A percentile compares a stretch with the other conserved stretches of the same genome.
Evolutionary conservation across 2,797 vertebrate genomes (phyloP).

Genomic region (Acipenser transmontanus): DNA sequence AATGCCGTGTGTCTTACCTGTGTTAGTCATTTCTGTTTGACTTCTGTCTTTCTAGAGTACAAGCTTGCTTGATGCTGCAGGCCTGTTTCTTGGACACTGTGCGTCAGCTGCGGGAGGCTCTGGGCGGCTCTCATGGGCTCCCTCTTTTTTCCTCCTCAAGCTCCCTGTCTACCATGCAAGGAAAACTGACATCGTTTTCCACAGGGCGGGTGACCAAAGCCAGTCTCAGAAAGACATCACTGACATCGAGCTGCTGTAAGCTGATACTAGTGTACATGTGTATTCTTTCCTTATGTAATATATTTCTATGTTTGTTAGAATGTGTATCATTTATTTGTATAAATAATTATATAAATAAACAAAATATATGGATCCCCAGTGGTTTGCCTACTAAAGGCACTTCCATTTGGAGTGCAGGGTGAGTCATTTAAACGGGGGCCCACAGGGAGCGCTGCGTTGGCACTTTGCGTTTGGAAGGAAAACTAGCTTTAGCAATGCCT

Average conservation of each 20-base stretch:
- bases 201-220: slow-evolving; percentile 15
- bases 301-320: background rate
- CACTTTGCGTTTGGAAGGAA: too few relatives aligned
- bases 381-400: too few relatives aligned
- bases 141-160: slow-evolving; percentile 20
- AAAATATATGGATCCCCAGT: too few relatives aligned
- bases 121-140: slow-evolving; percentile 17
- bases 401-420: too few relatives aligned
- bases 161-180: slow-evolving; percentile 21
- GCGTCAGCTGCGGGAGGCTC: slow-evolving; percentile 18
- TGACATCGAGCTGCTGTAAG: slow-evolving; percentile 22
- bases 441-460: too few relatives aligned
- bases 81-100: slow-evolving; percentile 21
- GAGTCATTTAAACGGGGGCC: too few relatives aligned
- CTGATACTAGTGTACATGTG: background rate
- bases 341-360: background rate
- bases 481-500: too few relatives aligned
- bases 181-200: slow-evolving; percentile 18
- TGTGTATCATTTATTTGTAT: background rate
- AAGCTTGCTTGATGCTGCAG: slow-evolving; percentile 19
- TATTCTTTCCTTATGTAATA: background rate
- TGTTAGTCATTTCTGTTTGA: background rate
- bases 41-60: slow-evolving; percentile 16
- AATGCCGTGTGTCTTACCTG: too few relatives aligned
- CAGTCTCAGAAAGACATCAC: slow-evolving; percentile 10